These are phyloP conservation scores for Steinernema carpocapsae DNA, from an alignment of 2,888 invertebrate species.

Conservation along the genomic window DNA sequence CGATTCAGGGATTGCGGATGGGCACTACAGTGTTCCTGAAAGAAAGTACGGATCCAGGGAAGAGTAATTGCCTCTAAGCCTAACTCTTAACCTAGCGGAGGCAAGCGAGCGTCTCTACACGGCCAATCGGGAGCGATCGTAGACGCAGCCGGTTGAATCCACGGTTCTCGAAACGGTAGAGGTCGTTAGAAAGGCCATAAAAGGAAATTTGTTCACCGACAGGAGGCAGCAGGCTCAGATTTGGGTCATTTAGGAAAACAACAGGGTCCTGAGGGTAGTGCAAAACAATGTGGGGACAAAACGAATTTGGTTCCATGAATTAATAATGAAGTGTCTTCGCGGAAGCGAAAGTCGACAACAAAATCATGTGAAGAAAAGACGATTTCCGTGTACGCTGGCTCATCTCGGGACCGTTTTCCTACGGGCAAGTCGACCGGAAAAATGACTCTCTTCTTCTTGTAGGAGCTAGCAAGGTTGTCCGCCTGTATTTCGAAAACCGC, in stretches of 20 bases:
- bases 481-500: neutral
- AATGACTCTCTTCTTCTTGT: neutral
- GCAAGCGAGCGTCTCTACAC: neutral
- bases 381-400: neutral
- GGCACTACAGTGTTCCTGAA: neutral
- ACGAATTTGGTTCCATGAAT: constrained; percentile 13
- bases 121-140: neutral
- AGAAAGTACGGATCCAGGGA: neutral
- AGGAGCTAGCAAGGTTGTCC: neutral
- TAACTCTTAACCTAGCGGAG: no score
- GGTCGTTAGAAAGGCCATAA: constrained; percentile 30
- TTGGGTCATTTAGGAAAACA: constrained; percentile 23
- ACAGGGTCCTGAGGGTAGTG: neutral
- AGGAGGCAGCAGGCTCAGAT: neutral
- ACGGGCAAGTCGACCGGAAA: no score
- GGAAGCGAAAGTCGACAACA: neutral
- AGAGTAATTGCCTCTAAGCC: neutral
- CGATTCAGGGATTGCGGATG: neutral
- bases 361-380: neutral
- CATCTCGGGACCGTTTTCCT: no score
- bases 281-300: constrained; percentile 6
- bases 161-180: constrained; percentile 12
- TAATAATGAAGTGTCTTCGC: constrained; percentile 19
- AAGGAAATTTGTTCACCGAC: constrained; percentile 22
- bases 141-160: neutral